A percentile compares a stretch with the other conserved stretches of the same genome.
Evolutionary conservation across 2,797 vertebrate genomes (phyloP).

Genomic region (Xenopus petersii): DNA sequence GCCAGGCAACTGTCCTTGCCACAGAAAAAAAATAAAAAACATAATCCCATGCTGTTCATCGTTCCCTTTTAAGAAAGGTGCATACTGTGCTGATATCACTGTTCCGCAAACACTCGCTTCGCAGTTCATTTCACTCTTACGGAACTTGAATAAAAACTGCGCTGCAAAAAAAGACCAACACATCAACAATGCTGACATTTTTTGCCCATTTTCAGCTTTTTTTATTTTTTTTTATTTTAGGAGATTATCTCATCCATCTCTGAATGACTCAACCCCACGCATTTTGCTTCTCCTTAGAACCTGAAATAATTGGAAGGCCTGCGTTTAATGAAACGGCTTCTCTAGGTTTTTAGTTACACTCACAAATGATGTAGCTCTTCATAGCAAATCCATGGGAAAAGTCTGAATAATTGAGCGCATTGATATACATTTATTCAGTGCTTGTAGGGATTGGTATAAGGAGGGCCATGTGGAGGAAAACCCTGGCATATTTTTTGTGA

Average conservation of each 20-base stretch:
- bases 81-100: no score
- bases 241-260: constrained; percentile 3
- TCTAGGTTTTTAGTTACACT: constrained; percentile 1
- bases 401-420: constrained; percentile 33
- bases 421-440: constrained; percentile 36
- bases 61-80: no score
- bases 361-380: constrained; percentile 29
- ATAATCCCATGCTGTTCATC: no score
- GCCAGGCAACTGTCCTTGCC: no score
- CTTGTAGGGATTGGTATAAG: constrained; percentile 30
- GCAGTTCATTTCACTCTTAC: no score
- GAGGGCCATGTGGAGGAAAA: constrained; percentile 21
- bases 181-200: no score
- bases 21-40: no score
- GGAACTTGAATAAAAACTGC: no score
- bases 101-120: no score
- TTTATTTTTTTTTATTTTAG: not conserved
- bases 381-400: constrained; percentile 20
- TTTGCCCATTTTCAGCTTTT: not conserved
- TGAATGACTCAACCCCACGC: constrained; percentile 1
- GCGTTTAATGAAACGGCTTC: constrained; percentile 21
- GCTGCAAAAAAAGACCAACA: no score
- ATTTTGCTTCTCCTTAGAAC: constrained; percentile 18
- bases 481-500: constrained; percentile 23
- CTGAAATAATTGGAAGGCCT: constrained; percentile 32